Evolutionary conservation across 2,797 vertebrate genomes (phyloP).

Genomic region (Menidia menidia): DNA sequence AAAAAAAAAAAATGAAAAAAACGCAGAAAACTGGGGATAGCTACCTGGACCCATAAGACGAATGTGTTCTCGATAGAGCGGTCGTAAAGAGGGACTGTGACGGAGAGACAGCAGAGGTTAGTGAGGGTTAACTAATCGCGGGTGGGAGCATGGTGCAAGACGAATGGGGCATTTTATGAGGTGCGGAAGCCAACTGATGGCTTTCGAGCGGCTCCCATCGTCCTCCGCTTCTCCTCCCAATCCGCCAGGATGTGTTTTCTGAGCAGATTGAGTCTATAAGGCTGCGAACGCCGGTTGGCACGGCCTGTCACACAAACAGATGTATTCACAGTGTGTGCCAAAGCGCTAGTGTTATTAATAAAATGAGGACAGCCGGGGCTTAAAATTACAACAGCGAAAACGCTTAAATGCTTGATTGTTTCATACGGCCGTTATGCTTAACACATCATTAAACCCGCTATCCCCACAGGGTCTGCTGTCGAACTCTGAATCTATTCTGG

Average conservation of each 20-base stretch:
- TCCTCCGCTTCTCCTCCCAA: constrained; percentile 32
- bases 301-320: constrained; percentile 4
- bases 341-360: constrained; percentile 26
- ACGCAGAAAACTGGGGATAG: too few relatives aligned
- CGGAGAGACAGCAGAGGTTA: constrained; percentile 1
- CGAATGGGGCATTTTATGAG: constrained; percentile 23
- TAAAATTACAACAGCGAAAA: constrained; percentile 11
- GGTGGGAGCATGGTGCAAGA: neutral
- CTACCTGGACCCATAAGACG: neutral
- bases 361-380: neutral
- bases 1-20: neutral
- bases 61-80: neutral
- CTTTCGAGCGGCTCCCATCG: neutral
- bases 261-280: constrained; percentile 11
- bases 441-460: too few relatives aligned
- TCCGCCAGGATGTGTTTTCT: constrained; percentile 40
- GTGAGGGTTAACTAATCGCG: neutral
- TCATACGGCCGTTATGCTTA: neutral
- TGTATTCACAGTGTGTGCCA: constrained; percentile 9
- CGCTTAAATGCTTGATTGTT: neutral
- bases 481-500: too few relatives aligned
- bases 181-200: constrained; percentile 9
- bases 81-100: neutral
- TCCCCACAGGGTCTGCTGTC: too few relatives aligned
- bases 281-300: constrained; percentile 29